These are phyloP conservation scores for Ptychoptera albimana DNA, from an alignment of 2,888 invertebrate genomes.

Conservation along the genomic window DNA sequence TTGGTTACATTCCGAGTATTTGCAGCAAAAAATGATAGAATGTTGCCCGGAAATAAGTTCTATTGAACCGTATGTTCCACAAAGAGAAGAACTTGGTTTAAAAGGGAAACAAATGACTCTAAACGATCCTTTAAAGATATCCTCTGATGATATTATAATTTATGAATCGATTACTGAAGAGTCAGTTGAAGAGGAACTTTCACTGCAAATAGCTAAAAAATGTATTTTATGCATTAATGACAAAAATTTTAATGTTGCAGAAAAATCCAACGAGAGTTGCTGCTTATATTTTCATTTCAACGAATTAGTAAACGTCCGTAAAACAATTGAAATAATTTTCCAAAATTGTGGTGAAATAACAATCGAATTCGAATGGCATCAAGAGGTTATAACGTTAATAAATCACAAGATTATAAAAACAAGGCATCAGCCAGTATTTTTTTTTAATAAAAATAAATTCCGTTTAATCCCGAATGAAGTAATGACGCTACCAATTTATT, in stretches of 20 bases:
- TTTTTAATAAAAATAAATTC: constrained; percentile 7
- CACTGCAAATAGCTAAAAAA: neutral
- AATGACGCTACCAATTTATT: neutral
- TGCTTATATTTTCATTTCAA: neutral
- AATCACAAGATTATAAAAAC: neutral
- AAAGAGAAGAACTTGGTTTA: neutral
- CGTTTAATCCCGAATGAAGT: constrained; percentile 4
- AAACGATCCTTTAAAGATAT: neutral
- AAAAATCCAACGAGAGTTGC: neutral
- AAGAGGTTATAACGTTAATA: neutral
- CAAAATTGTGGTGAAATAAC: constrained; percentile 6
- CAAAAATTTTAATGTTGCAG: neutral
- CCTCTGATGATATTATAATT: too few species aligned
- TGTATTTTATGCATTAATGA: neutral
- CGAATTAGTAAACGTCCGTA: too few species aligned
- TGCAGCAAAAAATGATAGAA: constrained; percentile 1
- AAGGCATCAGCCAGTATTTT: constrained; percentile 3
- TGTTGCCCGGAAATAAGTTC: constrained; percentile 1
- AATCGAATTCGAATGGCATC: constrained; percentile 6
- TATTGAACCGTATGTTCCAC: constrained; percentile 4
- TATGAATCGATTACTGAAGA: too few species aligned
- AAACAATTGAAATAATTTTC: neutral
- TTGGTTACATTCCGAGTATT: constrained; percentile 8
- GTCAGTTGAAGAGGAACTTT: neutral
- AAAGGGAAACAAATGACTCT: constrained; percentile 1